A percentile compares a stretch with the other conserved stretches of the same genome.
Conservation (phyloP, 2,113 vertebrate species). For the Proterorhinus semilunaris region DNA sequence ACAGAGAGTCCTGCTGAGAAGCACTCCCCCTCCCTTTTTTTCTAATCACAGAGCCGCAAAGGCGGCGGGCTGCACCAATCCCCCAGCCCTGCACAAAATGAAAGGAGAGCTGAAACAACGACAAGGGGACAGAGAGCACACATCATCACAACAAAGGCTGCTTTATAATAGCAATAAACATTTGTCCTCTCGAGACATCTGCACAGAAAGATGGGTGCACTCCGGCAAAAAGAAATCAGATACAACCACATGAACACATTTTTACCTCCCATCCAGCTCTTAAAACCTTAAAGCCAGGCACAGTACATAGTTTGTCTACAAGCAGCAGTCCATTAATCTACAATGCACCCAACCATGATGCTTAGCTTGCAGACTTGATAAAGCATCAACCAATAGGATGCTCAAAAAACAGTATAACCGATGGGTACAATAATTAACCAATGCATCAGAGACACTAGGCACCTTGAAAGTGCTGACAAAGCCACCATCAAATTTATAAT, state of each 20-base stretch:
- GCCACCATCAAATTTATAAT: conserved; percentile 28
- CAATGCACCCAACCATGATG: conserved; percentile 13
- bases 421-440: conserved; percentile 36
- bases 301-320: conserved; percentile 30
- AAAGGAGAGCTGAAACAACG: conserved; percentile 72
- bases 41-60: conserved; percentile 80
- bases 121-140: conserved; percentile 66
- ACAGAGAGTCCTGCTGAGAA: conserved; percentile 81
- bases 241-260: conserved; percentile 52
- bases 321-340: conserved; percentile 25
- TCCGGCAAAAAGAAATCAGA: conserved; percentile 38
- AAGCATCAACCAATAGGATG: conserved; percentile 17
- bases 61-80: conserved; percentile 65
- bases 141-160: conserved; percentile 79
- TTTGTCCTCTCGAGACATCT: conserved; percentile 72
- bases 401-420: conserved; percentile 25
- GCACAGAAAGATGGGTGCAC: conserved; percentile 54
- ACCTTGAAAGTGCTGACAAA: conserved; percentile 15
- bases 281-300: conserved; percentile 31
- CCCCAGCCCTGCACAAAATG: conserved; percentile 70
- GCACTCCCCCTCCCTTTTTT: conserved; percentile 74
- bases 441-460: conserved; percentile 22
- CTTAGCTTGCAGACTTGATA: conserved; percentile 29
- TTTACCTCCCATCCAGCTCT: conserved; percentile 44
- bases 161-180: conserved; percentile 81